Evolutionary conservation across 37 sponge, comb jelly and placozoan species (phyloP).

Genomic region (Agelas oroides): DNA sequence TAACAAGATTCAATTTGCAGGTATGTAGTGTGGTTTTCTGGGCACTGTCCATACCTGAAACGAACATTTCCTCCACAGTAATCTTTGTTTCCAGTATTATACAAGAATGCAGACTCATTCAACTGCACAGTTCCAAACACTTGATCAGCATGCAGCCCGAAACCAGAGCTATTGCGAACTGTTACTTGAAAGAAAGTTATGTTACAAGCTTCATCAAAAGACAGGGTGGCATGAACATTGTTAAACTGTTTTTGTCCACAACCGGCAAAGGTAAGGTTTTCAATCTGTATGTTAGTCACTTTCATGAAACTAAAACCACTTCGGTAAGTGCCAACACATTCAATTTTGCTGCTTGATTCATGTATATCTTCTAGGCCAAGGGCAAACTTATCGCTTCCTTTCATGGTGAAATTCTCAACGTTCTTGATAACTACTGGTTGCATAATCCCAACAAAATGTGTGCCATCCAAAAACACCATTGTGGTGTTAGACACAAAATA

Average conservation of each 20-base stretch:
- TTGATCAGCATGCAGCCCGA: not conserved
- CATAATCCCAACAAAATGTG: not conserved
- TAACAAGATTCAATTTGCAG: not conserved
- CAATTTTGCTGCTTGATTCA: not conserved
- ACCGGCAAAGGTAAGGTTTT: not conserved
- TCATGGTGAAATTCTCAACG: too few species aligned
- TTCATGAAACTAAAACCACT: constrained; percentile 8
- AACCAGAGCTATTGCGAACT: not conserved
- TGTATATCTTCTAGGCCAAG: too few species aligned
- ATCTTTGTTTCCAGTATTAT: not conserved
- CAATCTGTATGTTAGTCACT: not conserved
- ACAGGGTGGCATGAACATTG: not conserved
- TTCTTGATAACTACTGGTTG: not conserved
- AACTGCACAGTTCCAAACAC: not conserved
- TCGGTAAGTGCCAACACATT: not conserved
- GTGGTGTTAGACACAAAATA: not conserved
- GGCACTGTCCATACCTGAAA: not conserved
- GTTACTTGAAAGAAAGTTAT: not conserved
- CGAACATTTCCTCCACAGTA: constrained; percentile 6
- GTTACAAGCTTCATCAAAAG: not conserved
- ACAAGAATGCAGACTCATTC: not conserved
- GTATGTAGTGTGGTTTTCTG: not conserved
- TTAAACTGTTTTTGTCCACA: not conserved
- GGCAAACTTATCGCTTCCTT: too few species aligned
- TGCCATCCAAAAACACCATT: not conserved